These are phyloP conservation scores for Nemotelus nigrinus DNA, from an alignment of 2,888 invertebrate genomes.

Conservation along the genomic window DNA sequence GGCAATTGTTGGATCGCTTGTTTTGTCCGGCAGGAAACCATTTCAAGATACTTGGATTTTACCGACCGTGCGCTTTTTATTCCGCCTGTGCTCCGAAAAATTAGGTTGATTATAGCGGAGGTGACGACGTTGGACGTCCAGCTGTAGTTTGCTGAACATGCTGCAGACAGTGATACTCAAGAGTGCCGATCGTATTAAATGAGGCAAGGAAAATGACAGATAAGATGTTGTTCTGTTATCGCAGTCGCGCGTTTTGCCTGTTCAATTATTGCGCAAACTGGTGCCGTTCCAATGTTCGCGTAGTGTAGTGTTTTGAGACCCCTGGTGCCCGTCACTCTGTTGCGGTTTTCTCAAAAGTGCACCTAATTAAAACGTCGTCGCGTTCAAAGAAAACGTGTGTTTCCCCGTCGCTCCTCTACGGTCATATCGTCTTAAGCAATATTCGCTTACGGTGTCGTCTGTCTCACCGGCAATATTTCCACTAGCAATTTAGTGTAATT, in stretches of 20 bases:
- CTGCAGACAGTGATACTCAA: neutral
- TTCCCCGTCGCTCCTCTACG: slow-evolving; percentile 12
- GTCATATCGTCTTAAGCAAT: neutral
- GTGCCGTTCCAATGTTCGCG: neutral
- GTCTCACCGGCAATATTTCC: neutral
- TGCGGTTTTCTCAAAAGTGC: neutral
- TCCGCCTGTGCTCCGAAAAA: neutral
- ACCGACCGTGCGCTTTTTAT: slow-evolving; percentile 11
- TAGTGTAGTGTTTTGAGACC: slow-evolving; percentile 3
- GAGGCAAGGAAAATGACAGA: slow-evolving; percentile 27
- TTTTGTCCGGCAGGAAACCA: neutral
- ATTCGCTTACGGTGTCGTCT: neutral
- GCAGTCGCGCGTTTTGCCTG: neutral
- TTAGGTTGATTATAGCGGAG: neutral
- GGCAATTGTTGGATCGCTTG: no score
- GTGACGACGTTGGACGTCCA: neutral
- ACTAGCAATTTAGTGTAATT: neutral
- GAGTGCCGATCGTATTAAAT: neutral
- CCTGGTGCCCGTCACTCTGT: slow-evolving; percentile 10
- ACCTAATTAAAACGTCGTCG: slow-evolving; percentile 23
- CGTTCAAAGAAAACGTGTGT: neutral
- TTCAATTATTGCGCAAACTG: neutral
- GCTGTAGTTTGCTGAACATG: neutral
- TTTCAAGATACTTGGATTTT: slow-evolving; percentile 9
- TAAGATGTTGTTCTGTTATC: slow-evolving; percentile 16